A percentile compares a stretch with the other conserved stretches of the same genome.
phyloP scores from a whole-genome alignment of 2,797 vertebrate genomes.

The Pseudochirops cupreus region DNA sequence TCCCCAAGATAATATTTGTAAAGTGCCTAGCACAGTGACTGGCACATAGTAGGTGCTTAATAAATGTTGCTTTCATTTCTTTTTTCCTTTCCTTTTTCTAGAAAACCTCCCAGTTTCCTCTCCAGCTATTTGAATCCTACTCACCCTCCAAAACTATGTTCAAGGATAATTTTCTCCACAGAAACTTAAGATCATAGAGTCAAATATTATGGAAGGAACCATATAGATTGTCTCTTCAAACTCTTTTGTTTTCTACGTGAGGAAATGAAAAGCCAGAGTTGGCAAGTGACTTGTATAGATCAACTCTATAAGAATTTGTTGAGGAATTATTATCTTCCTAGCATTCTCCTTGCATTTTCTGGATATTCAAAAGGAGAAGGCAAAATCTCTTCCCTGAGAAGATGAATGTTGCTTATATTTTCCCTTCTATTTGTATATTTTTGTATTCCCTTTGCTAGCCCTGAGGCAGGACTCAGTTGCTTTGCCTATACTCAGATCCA shows the following conservation, averaged over 20 bases:
- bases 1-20: neutral
- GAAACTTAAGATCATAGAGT: neutral
- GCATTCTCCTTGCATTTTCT: neutral
- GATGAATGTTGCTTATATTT: neutral
- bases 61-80: neutral
- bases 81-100: neutral
- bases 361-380: neutral
- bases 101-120: neutral
- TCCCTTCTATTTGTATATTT: neutral
- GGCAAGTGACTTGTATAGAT: neutral
- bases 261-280: neutral
- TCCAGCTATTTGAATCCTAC: neutral
- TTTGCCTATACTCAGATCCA: too few relatives aligned
- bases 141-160: neutral
- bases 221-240: neutral
- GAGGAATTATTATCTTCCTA: neutral
- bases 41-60: neutral
- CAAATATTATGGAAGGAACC: neutral
- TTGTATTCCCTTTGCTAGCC: too few relatives aligned
- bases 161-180: neutral
- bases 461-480: too few relatives aligned
- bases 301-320: neutral
- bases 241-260: neutral
- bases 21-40: neutral
- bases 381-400: neutral